These are phyloP conservation scores for Aphodius sticticus DNA, from an alignment of 2,888 invertebrate genomes.

Conservation along the genomic window DNA sequence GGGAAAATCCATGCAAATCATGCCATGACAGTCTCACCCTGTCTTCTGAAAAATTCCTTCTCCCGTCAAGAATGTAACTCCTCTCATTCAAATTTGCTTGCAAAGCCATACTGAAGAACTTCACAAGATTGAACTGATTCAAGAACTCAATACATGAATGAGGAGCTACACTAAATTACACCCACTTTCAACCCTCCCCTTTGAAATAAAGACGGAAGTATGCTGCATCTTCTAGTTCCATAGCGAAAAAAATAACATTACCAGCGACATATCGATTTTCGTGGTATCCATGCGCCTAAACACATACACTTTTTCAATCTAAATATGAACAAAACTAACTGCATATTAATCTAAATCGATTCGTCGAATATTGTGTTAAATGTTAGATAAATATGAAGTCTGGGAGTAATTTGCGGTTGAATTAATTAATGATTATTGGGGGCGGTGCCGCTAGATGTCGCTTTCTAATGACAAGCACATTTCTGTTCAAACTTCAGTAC, in stretches of 20 bases:
- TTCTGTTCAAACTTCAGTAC: neutral
- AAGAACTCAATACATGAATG: constrained; percentile 8
- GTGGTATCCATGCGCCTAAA: constrained; percentile 5
- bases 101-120: constrained; percentile 28
- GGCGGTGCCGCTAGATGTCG: constrained; percentile 11
- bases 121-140: neutral
- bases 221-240: neutral
- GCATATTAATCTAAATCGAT: neutral
- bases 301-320: neutral
- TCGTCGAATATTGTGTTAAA: neutral
- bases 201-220: constrained; percentile 24
- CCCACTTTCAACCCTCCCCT: constrained; percentile 18
- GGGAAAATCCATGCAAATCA: constrained; percentile 7
- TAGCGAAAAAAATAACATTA: neutral
- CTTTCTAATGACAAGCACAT: neutral
- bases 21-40: constrained; percentile 47
- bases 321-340: neutral
- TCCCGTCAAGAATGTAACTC: constrained; percentile 55
- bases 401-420: neutral
- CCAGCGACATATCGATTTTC: neutral
- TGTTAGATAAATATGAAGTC: neutral
- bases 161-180: constrained; percentile 25
- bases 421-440: constrained; percentile 4
- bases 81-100: constrained; percentile 49
- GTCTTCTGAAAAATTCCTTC: constrained; percentile 53